Base-by-base conservation (phyloP, 2,888 invertebrate genomes). In the Petrolisthes cinctipes region DNA sequence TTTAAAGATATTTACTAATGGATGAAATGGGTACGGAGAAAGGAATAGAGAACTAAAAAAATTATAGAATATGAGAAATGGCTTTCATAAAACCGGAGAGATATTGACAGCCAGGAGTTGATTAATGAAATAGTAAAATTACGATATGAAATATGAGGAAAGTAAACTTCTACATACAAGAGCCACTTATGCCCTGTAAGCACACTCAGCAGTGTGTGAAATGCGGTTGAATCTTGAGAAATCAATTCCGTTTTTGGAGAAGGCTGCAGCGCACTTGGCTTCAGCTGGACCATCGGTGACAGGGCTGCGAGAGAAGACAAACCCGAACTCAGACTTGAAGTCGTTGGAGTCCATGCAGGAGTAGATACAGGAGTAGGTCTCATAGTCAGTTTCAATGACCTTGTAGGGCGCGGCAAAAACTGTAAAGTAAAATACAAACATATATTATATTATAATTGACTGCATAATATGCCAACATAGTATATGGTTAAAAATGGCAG, bases 321-420 rank as follows among this genome's bases (percentile, higher is more conserved):
- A 86, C 61, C 57, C 86, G 75, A 86, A 86, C 86, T 86, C 86
- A 6, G 86, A 71, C 81, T 86, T 86, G 73, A 81, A 86, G n/a
- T 20, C 73, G 81, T 86, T 57, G 73, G 61, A 73, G 57, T 66
- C 81, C 56, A 86, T 71, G 57, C 86, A 86, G 81, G 86, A 81
- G 75, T 86, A 86, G 57, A 81, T 73, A 81, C 86, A 86, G 81
- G 86, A 86, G 73, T 86, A 86, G 53, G 78, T 81, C 4, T 81
- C 81, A 81, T 86, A 86, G 86, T 86, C 86, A 14, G 86, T 86
- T 51, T 81, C 86, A 75, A 86, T 81, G 5, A 86, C 80, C 51
- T 86, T 56, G 20, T 81, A 86, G 0, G 86, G 86, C 2, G 81
- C 51, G n/a, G 81, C 86, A 51, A 81, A 51, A 5, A 81, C 86